A percentile compares a stretch with the other conserved stretches of the same genome.
Evolutionary conservation across 2,113 vertebrate species (phyloP).

Genomic region (Galbula dea): DNA sequence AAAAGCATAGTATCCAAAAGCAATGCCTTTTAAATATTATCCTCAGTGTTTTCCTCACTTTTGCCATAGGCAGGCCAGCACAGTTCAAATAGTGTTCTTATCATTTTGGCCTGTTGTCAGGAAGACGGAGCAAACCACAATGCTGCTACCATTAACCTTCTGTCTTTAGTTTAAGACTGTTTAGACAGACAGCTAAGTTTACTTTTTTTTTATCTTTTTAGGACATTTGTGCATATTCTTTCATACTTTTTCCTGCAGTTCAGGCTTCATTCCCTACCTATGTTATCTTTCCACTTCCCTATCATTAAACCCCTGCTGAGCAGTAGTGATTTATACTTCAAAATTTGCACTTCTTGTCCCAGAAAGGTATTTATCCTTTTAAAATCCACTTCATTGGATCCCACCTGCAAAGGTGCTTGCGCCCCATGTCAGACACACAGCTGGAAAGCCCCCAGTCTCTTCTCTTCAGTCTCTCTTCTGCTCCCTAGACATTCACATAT

Average conservation of each 20-base stretch:
- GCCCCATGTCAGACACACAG: not conserved
- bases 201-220: not conserved
- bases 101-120: not conserved
- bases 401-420: not conserved
- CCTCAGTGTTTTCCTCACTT: not conserved
- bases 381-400: not conserved
- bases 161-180: not conserved
- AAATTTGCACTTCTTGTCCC: conserved; percentile 12
- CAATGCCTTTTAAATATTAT: not conserved
- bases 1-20: not conserved
- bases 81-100: not conserved
- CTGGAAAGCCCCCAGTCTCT: not conserved
- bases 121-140: conserved; percentile 28
- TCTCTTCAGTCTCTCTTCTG: not conserved
- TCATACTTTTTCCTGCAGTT: not conserved
- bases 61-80: not conserved
- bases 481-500: fast-evolving
- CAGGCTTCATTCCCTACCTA: not conserved
- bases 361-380: not conserved
- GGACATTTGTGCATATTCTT: not conserved
- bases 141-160: not conserved
- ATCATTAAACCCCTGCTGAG: conserved; percentile 42
- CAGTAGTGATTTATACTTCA: conserved; percentile 46
- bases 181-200: not conserved
- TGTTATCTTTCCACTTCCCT: conserved; percentile 11